phyloP scores from a whole-genome alignment of 1,140 invertebrate species.

The Lamellibrachia luymesi region DNA sequence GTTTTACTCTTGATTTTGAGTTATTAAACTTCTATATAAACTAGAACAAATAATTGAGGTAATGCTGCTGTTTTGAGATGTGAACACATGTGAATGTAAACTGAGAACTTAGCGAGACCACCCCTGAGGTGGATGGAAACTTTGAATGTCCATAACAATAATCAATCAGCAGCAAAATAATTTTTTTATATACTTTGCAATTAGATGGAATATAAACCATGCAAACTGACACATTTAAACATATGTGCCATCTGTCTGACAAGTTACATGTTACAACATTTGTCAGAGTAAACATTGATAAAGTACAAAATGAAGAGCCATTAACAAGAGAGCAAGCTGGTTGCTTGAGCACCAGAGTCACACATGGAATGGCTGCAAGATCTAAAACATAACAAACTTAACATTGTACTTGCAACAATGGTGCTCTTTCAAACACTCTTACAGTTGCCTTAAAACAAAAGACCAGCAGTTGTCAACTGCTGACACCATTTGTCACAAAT shows the following conservation, averaged over 20 bases:
- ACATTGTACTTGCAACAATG: not conserved
- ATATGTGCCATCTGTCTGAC: not conserved
- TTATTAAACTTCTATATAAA: not conserved
- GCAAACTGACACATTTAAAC: not conserved
- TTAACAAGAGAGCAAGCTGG: not conserved
- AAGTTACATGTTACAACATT: not conserved
- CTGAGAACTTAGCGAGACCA: too few relatives aligned
- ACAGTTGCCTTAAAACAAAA: not conserved
- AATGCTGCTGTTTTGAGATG: too few relatives aligned
- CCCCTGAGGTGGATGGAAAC: too few relatives aligned
- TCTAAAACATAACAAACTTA: not conserved
- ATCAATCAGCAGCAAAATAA: too few relatives aligned
- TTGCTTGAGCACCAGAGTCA: not conserved
- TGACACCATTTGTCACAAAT: too few relatives aligned
- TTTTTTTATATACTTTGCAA: not conserved
- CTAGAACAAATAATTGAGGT: not conserved
- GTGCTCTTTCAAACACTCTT: not conserved
- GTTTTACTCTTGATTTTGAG: not conserved
- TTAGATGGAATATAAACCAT: not conserved
- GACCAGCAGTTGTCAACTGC: not conserved
- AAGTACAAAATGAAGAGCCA: not conserved
- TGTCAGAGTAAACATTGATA: not conserved
- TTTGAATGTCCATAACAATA: too few relatives aligned
- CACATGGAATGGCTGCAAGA: not conserved
- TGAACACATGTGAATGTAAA: too few relatives aligned